A percentile compares a stretch with the other conserved stretches of the same genome.
These are phyloP conservation scores for Hippopotamus amphibius DNA, from an alignment of 2,113 vertebrate genomes.

Conservation along the genomic window DNA sequence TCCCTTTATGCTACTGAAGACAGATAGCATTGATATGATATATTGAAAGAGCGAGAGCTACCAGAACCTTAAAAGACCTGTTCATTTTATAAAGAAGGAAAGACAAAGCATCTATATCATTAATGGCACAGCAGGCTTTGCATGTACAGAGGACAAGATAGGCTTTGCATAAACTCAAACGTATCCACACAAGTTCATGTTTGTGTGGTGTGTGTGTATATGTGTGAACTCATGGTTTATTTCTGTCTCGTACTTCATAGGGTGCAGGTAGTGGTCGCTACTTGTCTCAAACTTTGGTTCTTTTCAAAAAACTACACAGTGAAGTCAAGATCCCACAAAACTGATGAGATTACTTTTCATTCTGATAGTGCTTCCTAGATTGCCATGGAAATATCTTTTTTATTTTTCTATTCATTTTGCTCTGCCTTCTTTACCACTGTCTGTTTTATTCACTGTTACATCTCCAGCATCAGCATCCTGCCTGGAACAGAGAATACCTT, in stretches of 20 bases:
- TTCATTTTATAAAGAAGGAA: conserved; percentile 61
- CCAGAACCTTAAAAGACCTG: not conserved
- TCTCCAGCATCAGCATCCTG: not conserved
- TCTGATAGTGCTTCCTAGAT: not conserved
- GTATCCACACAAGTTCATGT: not conserved
- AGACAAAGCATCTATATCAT: not conserved
- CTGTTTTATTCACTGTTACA: not conserved
- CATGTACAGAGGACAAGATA: not conserved
- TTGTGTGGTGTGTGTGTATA: not conserved
- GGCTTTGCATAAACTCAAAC: not conserved
- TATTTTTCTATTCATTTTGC: not conserved
- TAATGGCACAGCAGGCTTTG: not conserved
- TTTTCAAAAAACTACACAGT: not conserved
- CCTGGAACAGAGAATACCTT: not conserved
- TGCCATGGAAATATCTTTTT: not conserved
- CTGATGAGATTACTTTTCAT: not conserved
- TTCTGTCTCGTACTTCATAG: not conserved
- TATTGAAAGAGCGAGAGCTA: conserved; percentile 10
- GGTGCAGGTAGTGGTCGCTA: not conserved
- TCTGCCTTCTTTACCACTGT: not conserved
- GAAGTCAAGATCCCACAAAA: not conserved
- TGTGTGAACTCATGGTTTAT: not conserved
- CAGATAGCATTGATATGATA: conserved; percentile 51
- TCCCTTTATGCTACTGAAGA: not conserved
- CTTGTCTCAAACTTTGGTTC: not conserved